Evolutionary conservation across 2,797 vertebrate genomes (phyloP).

Genomic region (Bovichtus variegatus): DNA sequence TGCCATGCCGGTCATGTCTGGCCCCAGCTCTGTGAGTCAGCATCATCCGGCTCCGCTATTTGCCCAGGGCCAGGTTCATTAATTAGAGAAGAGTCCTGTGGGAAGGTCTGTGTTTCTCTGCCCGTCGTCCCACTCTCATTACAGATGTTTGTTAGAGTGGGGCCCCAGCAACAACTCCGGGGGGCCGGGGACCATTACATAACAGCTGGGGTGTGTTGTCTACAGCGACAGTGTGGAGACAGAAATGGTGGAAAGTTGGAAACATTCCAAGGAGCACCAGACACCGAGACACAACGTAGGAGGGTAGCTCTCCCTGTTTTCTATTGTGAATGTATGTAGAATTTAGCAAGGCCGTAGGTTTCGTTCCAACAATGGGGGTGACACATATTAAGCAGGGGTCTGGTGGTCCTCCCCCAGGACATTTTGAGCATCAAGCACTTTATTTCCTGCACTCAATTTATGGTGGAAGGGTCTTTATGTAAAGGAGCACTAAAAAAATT

Average conservation of each 20-base stretch:
- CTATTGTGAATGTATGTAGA: background rate
- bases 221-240: conserved; percentile 35
- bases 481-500: no score
- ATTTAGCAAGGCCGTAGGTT: background rate
- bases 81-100: conserved; percentile 84
- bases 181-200: conserved; percentile 45
- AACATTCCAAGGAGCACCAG: conserved; percentile 19
- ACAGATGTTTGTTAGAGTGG: conserved; percentile 79
- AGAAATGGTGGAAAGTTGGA: conserved; percentile 36
- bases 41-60: conserved; percentile 75
- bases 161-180: conserved; percentile 64
- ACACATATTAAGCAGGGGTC: background rate
- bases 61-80: conserved; percentile 85
- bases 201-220: conserved; percentile 54
- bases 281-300: background rate
- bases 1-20: conserved; percentile 78
- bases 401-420: background rate
- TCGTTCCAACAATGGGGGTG: background rate
- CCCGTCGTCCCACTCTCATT: conserved; percentile 80
- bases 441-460: background rate
- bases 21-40: conserved; percentile 76
- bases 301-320: background rate
- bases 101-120: conserved; percentile 80
- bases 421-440: background rate
- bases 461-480: background rate